Conservation (phyloP, 2,888 invertebrate species). For the Priocnemis perturbator region DNA sequence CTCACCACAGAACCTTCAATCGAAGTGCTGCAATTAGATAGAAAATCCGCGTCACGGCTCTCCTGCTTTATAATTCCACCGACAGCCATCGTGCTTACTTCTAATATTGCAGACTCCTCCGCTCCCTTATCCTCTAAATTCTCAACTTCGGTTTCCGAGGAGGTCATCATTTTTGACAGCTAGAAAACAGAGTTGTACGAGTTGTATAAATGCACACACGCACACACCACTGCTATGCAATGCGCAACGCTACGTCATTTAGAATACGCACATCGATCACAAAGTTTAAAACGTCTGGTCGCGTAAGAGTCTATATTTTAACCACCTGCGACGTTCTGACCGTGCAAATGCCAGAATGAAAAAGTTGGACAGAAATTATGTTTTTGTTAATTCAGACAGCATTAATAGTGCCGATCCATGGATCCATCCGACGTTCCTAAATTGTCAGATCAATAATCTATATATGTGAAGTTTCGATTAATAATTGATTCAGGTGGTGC, state of each 20-base stretch:
- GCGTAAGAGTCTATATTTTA: background rate
- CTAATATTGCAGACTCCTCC: constrained; percentile 66
- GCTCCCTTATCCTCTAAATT: constrained; percentile 53
- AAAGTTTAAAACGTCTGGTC: constrained; percentile 24
- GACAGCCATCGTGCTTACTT: constrained; percentile 67
- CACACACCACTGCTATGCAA: constrained; percentile 6
- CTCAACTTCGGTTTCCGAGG: constrained; percentile 63
- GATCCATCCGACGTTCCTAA: too few species aligned
- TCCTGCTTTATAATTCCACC: constrained; percentile 64
- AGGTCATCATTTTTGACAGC: constrained; percentile 67
- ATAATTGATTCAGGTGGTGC: too few species aligned
- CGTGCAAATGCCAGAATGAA: too few species aligned
- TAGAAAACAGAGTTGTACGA: constrained; percentile 25
- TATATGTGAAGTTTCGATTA: too few species aligned
- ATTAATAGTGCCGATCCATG: too few species aligned
- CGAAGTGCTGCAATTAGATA: constrained; percentile 72
- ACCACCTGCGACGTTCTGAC: too few species aligned
- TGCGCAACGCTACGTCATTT: constrained; percentile 27
- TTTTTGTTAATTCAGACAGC: too few species aligned
- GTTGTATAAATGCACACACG: background rate
- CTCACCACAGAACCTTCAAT: constrained; percentile 71
- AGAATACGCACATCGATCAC: constrained; percentile 38
- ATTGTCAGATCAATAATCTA: too few species aligned
- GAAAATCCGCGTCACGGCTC: constrained; percentile 65
- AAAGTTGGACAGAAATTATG: too few species aligned